Conservation (phyloP, 2,113 vertebrate genomes). For the Protobothrops mucrosquamatus region DNA sequence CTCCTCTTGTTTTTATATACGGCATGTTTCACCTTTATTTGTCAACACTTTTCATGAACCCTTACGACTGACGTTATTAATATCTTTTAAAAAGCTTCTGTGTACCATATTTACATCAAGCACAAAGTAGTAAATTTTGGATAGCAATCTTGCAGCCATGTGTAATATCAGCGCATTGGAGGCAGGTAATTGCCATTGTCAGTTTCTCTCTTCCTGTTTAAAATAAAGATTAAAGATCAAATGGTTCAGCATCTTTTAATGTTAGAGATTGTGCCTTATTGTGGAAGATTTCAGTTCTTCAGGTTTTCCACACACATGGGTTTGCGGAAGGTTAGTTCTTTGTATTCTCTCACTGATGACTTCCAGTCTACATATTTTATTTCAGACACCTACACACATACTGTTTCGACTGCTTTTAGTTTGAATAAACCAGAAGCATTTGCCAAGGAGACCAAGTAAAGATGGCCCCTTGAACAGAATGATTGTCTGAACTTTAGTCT, state of each 20-base stretch:
- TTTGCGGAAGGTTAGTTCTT: background rate
- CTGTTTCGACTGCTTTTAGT: background rate
- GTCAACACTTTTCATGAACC: too few species aligned
- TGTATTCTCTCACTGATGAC: background rate
- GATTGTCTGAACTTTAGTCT: background rate
- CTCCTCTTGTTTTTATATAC: too few species aligned
- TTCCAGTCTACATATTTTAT: background rate
- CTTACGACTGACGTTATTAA: too few species aligned
- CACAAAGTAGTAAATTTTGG: background rate
- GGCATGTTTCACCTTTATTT: too few species aligned
- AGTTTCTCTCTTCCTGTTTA: background rate
- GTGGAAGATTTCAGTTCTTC: background rate
- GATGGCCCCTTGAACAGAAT: background rate
- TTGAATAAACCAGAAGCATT: background rate
- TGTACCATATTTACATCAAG: background rate
- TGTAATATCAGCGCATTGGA: background rate
- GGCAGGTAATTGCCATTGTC: background rate
- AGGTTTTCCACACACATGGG: background rate
- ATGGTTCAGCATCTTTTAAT: background rate
- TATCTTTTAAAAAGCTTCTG: background rate
- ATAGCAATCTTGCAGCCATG: background rate
- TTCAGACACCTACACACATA: background rate
- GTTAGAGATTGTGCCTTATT: background rate
- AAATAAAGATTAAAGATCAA: background rate
- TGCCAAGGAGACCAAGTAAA: background rate